Conservation (phyloP, 2,797 vertebrate species). For the Rallus crepitans region DNA sequence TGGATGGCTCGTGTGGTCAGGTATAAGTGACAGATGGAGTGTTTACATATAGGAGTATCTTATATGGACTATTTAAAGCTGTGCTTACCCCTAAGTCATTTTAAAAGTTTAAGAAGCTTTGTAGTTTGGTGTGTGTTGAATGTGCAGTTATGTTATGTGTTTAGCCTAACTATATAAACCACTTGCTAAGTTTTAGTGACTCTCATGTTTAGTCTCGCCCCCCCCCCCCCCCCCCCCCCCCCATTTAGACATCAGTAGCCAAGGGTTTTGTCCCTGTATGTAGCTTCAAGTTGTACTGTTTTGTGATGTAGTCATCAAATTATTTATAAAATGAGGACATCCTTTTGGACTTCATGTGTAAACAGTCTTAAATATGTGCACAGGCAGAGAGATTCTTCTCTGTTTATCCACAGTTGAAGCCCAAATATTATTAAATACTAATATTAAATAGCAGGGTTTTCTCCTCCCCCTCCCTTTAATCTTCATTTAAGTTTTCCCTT, state of each 20-base stretch:
- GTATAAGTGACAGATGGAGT: not conserved
- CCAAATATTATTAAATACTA: constrained; percentile 31
- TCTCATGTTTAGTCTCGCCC: constrained; percentile 54
- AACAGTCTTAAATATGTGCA: constrained; percentile 24
- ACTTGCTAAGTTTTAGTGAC: not conserved
- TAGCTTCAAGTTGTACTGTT: constrained; percentile 8
- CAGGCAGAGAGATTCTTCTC: constrained; percentile 6
- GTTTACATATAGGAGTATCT: not conserved
- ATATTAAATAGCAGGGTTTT: not conserved
- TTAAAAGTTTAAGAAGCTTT: not conserved
- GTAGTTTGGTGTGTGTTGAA: not conserved
- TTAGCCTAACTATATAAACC: not conserved
- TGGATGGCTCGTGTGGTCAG: not conserved
- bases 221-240: not conserved
- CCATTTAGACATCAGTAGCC: constrained; percentile 19
- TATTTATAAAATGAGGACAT: constrained; percentile 69
- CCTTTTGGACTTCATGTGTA: constrained; percentile 45
- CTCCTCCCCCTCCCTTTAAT: fast-evolving
- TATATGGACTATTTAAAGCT: not conserved
- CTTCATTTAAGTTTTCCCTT: not conserved
- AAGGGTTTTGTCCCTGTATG: constrained; percentile 48
- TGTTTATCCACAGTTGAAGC: constrained; percentile 18
- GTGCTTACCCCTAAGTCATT: too few species aligned
- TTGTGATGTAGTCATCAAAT: constrained; percentile 8
- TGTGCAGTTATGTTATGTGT: not conserved